Conservation (phyloP, 2,888 invertebrate genomes). For the Parnassius mnemosyne region DNA sequence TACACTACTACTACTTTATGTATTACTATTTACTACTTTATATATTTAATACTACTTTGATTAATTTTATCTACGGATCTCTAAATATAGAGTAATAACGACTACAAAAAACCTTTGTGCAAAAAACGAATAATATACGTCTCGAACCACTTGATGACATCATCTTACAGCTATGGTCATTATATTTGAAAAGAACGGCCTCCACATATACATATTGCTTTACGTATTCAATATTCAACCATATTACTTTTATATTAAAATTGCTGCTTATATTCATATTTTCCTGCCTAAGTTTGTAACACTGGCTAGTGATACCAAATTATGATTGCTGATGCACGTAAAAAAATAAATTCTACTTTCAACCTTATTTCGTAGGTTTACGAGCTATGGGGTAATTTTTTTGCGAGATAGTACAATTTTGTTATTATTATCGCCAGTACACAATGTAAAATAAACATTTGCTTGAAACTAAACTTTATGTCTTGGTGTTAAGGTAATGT, state of each 20-base stretch:
- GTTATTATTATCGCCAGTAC: not conserved
- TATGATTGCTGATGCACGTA: not conserved
- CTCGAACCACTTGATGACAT: constrained; percentile 3
- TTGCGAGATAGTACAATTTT: not conserved
- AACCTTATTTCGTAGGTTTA: not conserved
- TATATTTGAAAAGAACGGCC: not conserved
- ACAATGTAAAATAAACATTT: not conserved
- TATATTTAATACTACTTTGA: no score
- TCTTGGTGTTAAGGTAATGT: not conserved
- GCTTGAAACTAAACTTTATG: not conserved
- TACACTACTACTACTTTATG: no score
- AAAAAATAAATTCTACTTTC: not conserved
- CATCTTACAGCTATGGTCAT: constrained; percentile 2
- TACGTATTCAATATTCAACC: not conserved
- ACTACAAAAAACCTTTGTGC: constrained; percentile 4
- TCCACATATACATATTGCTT: not conserved
- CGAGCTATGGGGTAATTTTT: not conserved
- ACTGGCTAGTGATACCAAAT: not conserved
- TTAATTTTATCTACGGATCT: not conserved
- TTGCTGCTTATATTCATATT: not conserved
- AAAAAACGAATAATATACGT: not conserved
- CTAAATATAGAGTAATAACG: constrained; percentile 1
- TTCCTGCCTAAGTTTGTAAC: not conserved
- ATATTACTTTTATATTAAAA: not conserved
- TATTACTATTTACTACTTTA: no score